Percentiles rank a stretch among this genome's conserved stretches.
These are phyloP conservation scores for Pocota personata DNA, from an alignment of 2,888 invertebrate species.

Conservation along the genomic window DNA sequence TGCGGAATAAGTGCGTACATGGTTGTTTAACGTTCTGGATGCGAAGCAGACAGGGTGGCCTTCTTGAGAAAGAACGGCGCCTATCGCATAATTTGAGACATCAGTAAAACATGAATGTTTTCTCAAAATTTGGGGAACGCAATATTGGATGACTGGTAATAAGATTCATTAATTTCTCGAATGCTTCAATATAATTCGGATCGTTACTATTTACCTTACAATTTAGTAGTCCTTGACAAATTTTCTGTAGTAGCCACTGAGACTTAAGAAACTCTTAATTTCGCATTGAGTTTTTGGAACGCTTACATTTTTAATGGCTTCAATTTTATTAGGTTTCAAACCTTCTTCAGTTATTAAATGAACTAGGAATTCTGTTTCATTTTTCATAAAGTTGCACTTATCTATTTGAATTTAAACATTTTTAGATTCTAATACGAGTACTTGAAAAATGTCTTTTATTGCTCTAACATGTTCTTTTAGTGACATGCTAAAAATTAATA, in stretches of 20 bases:
- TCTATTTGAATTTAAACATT: too few species aligned
- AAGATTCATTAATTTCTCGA: conserved; percentile 2
- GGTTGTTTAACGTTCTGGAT: neutral
- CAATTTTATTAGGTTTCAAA: conserved; percentile 40
- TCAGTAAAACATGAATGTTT: neutral
- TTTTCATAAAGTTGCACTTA: too few species aligned
- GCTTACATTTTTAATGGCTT: conserved; percentile 68
- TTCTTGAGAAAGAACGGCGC: too few species aligned
- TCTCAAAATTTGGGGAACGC: neutral
- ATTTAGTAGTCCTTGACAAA: too few species aligned
- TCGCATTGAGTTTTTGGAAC: conserved; percentile 83
- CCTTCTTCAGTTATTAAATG: too few species aligned
- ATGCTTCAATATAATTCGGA: neutral
- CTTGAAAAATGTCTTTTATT: too few species aligned
- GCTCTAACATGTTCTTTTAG: too few species aligned
- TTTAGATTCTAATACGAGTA: too few species aligned
- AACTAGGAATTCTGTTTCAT: too few species aligned
- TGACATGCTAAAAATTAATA: too few species aligned
- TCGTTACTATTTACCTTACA: neutral
- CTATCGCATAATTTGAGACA: conserved; percentile 10
- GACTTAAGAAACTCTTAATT: too few species aligned
- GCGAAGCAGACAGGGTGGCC: conserved; percentile 11
- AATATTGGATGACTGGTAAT: conserved; percentile 7
- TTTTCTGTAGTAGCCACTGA: neutral
- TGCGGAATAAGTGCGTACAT: too few species aligned